Evolutionary conservation across 2,797 vertebrate species (phyloP).

Genomic region (Periophthalmus magnuspinnatus): DNA sequence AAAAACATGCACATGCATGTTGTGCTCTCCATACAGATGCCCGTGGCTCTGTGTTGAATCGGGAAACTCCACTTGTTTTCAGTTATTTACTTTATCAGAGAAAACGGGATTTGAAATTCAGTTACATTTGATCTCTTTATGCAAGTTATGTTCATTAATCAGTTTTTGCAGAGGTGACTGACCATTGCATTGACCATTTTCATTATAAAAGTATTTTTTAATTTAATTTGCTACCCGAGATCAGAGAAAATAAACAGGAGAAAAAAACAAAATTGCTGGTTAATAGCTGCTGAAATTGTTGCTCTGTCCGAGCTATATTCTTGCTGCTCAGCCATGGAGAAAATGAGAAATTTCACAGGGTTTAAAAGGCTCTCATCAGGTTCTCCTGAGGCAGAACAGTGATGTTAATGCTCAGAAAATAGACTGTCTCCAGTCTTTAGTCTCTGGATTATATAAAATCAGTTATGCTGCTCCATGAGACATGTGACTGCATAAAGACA

Average conservation of each 20-base stretch:
- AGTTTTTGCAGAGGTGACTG: not conserved
- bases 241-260: constrained; percentile 56
- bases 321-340: constrained; percentile 66
- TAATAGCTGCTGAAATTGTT: constrained; percentile 61
- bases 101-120: not conserved
- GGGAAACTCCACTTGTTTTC: constrained; percentile 11
- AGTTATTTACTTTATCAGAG: not conserved
- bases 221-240: constrained; percentile 1
- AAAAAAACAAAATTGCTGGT: constrained; percentile 63
- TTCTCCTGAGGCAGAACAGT: constrained; percentile 47
- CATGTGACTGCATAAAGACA: constrained; percentile 8
- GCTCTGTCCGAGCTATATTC: constrained; percentile 56
- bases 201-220: not conserved
- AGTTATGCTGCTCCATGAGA: constrained; percentile 19
- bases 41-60: constrained; percentile 15
- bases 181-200: not conserved
- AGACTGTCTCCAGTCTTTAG: constrained; percentile 43
- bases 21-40: constrained; percentile 27
- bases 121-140: not conserved
- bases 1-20: constrained; percentile 46
- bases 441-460: constrained; percentile 41
- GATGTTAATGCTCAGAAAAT: constrained; percentile 59
- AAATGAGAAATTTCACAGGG: constrained; percentile 78
- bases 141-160: not conserved
- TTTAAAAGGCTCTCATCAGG: constrained; percentile 70